Percentiles rank a stretch among this genome's conserved stretches.
Conservation (phyloP, 2,888 invertebrate species). For the Odontothrips loti region DNA sequence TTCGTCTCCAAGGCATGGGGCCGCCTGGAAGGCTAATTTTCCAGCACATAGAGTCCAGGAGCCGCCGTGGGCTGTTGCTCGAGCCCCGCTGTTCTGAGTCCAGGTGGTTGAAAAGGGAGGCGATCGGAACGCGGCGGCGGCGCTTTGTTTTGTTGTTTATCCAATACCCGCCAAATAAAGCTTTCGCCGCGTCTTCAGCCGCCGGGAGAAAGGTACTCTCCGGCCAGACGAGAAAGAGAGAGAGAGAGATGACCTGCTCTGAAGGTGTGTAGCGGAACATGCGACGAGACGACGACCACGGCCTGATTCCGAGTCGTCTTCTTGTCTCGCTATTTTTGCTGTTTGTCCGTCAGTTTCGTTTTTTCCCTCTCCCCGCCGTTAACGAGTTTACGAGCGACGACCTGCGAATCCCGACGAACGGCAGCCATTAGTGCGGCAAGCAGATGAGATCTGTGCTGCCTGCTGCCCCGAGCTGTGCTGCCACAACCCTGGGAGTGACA, state of each 20-base stretch:
- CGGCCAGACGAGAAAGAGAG: neutral
- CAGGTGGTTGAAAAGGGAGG: too few relatives aligned
- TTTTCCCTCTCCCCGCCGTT: neutral
- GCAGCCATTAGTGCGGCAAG: neutral
- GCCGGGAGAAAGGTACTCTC: neutral
- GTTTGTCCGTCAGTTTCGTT: neutral
- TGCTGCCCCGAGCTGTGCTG: neutral
- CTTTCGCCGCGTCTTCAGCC: neutral
- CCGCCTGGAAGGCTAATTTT: too few relatives aligned
- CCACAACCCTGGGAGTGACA: neutral
- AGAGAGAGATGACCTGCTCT: neutral
- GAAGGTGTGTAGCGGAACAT: neutral
- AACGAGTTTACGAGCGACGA: slow-evolving; percentile 1
- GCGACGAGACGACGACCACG: neutral
- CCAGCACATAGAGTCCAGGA: too few relatives aligned
- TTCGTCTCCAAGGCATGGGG: too few relatives aligned
- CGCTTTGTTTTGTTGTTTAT: too few relatives aligned
- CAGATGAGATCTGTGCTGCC: neutral
- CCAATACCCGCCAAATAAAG: too few relatives aligned
- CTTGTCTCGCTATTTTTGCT: neutral
- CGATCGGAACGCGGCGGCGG: too few relatives aligned
- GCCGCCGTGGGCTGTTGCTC: too few relatives aligned
- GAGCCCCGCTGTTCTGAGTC: too few relatives aligned
- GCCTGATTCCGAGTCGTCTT: neutral
- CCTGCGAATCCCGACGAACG: neutral